Evolutionary conservation across 2,797 vertebrate genomes (phyloP), one percentile per base, ranked within the genome.

Genomic region (Xenentodon cancila): DNA sequence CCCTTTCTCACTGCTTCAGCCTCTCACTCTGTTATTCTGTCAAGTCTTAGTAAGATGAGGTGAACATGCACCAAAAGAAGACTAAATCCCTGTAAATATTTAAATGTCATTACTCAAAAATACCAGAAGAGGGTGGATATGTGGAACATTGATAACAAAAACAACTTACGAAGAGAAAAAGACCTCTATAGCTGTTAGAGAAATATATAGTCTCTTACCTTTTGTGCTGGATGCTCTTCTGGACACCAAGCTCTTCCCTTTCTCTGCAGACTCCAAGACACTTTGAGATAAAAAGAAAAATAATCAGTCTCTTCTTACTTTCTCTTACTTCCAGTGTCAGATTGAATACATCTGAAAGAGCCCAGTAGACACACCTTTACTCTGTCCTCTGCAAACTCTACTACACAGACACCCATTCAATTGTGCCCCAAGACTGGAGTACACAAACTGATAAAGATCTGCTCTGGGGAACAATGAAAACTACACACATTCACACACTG

Each of bases 221-320:
- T 86, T 49, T n/a, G 72, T 71, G 86, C 70, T 64, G 86, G 64
- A 63, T 42, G 75, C 68, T 84, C 78, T 71, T 63, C 74, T 46
- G 81, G 73, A 80, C 71, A 51, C 67, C 8, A 5, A 79, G 84
- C 78, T 79, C 74, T 75, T 59, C 73, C 62, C 64, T 63, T 80
- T 80, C 81, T 86, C 80, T 68, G 65, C 79, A 37, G 76, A 73
- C 74, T 77, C 75, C 72, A 53, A 84, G 77, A 90, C 89, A 92
- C 90, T 93, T 92, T 91, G 88, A 90, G 84, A 90, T 89, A 92
- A 75, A 91, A 77, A 91, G 84, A 87, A 84, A 83, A 89, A 88
- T 6, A 77, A 81, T 91, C 75, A 91, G 66, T 77, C 76, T 86
- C 74, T 76, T 78, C 70, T 86, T 82, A 90, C 86, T 88, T 89